Evolutionary conservation across 2,113 vertebrate genomes (phyloP), one percentile per base, ranked within the genome.

Genomic region (Percina caprodes): DNA sequence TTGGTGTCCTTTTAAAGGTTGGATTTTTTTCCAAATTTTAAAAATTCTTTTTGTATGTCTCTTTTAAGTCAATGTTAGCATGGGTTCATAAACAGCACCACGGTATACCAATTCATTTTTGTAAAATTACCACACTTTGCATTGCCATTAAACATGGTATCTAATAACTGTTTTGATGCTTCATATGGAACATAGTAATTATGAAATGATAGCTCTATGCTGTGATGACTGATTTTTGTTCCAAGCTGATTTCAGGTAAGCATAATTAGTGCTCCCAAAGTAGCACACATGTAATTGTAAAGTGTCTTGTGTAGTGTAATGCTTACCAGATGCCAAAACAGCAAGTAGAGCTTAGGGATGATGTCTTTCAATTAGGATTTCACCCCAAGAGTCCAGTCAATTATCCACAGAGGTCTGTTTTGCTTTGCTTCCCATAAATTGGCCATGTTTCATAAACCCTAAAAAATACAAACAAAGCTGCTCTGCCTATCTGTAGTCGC

Each of bases 301-400:
- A 79, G 83, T 79, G 80, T 87, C 63, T 74, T 4, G 30, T 80
- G 69, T 51, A 33, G 77, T 55, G 67, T 66, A 55, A 73, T 49
- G 45, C 61, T 69, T 67, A 68, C 48, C 82, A 91, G 86, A 86
- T 88, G 82, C 82, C 77, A 84, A 74, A 81, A 82, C 83, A 81
- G 56, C 67, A 63, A 89, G 73, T 18, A 46, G 68, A 83, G 79
- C 73, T 68, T 21, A 24, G 85, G 86, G 73, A 89, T 33, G 85
- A 84, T 90, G 83, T 82, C 88, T 90, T 87, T 91, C 88, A 87
- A 87, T 88, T 83, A 90, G 75, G 73, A 77, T 76, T 58, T 82
- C 16, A 5, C 84, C 77, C 88, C 74, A 69, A 69, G 86, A 87
- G 86, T 83, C 73, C 86, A 67, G 86, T 85, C 86, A 51, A 21